Base-by-base conservation (phyloP, 1,140 invertebrate species). In the Diorhabda carinulata region DNA sequence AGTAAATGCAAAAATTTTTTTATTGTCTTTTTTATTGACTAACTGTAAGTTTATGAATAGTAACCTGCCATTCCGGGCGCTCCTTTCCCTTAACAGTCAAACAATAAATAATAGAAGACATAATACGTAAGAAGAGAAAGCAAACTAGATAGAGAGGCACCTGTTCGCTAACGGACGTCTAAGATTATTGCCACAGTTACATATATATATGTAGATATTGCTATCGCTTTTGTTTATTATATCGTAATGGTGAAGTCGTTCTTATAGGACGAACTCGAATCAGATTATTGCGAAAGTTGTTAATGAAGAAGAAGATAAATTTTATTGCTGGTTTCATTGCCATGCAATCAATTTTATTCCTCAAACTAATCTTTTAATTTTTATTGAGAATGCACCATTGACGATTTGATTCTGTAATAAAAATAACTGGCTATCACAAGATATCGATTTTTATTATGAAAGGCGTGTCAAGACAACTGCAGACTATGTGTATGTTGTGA, bases 91-190 rank as follows among this genome's bases (percentile, higher is more conserved):
- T 6, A 60, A 60, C 58, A 7, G 58, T 60, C 41, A 60, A 60
- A 6, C 58, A 10, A 60, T 60, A 42, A 60, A 60, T 60, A 60
- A 60, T 60, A 10, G 58, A 60, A 60, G 58, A 60, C 41, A 60
- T 60, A 42, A 6, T 6, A 42, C n/a, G 58, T 6, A 10, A 10
- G 58, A 60, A 60, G 58, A 60, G 58, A 60, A 60, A 60, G 58
- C 58, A 60, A 60, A 60, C 58, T 6, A 60, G 41, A 42, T n/a
- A 60, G 10, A 25, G 58, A 60, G 58, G 47, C 47, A 52, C 47
- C 47, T 52, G 47, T 52, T 52, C 47, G 6, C 47, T 52, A 52
- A 52, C 47, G 47, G 47, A 52, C 47, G 47, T 52, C 47, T 6
- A 52, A 52, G 47, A 52, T 52, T 52, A 52, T 52, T 52, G 47